A percentile compares a stretch with the other conserved stretches of the same genome.
phyloP scores from a whole-genome alignment of 2,888 invertebrate species.

The Drosophila longiperda region DNA sequence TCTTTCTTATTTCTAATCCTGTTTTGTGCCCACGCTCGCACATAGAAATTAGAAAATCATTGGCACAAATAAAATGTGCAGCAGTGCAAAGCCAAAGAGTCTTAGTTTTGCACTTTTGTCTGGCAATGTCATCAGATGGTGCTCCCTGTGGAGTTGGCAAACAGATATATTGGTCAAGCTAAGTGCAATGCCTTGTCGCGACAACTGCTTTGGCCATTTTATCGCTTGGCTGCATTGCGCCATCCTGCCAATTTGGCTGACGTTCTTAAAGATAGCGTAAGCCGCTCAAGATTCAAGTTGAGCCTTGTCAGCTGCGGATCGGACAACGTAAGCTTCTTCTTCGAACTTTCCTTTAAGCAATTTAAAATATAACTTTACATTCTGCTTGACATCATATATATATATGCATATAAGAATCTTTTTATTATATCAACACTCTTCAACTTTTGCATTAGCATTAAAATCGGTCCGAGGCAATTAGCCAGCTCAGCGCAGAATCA shows the following conservation, averaged over 20 bases:
- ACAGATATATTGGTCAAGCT: constrained; percentile 63
- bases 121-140: constrained; percentile 38
- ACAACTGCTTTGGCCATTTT: constrained; percentile 59
- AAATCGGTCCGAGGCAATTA: constrained; percentile 59
- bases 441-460: constrained; percentile 62
- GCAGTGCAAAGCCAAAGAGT: constrained; percentile 34
- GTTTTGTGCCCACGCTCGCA: constrained; percentile 1
- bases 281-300: constrained; percentile 46
- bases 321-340: constrained; percentile 41
- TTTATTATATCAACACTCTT: constrained; percentile 5
- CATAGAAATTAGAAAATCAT: constrained; percentile 73
- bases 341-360: constrained; percentile 48
- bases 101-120: constrained; percentile 46
- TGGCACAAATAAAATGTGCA: constrained; percentile 72
- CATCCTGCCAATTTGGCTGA: constrained; percentile 51
- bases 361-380: constrained; percentile 33
- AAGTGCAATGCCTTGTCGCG: constrained; percentile 75
- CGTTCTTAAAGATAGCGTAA: constrained; percentile 67
- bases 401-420: background rate
- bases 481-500: constrained; percentile 49
- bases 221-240: constrained; percentile 47
- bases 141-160: constrained; percentile 13
- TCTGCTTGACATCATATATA: constrained; percentile 39
- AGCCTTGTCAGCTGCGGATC: constrained; percentile 18
- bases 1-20: background rate